Conservation (phyloP, 2,888 invertebrate genomes). For the Galeruca laticollis region DNA sequence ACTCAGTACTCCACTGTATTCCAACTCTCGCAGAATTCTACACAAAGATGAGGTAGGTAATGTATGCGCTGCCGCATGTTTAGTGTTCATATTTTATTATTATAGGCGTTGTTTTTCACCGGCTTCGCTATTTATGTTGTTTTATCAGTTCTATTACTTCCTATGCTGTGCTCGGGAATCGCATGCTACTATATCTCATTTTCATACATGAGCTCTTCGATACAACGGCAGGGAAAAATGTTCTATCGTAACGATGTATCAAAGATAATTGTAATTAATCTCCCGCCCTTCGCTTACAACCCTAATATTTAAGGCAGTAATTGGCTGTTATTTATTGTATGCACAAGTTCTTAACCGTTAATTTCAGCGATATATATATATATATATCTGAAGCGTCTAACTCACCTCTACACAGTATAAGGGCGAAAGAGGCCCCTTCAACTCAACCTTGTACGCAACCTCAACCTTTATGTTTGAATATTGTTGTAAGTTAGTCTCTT, state of each 20-base stretch:
- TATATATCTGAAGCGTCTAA: too few relatives aligned
- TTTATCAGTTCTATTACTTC: conserved; percentile 57
- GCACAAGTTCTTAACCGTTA: too few relatives aligned
- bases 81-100: conserved; percentile 58
- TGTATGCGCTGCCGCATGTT: conserved; percentile 57
- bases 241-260: neutral
- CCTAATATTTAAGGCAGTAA: neutral
- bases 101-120: conserved; percentile 54
- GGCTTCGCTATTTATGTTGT: conserved; percentile 52
- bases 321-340: neutral
- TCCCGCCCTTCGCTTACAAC: neutral
- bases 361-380: too few relatives aligned
- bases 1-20: neutral
- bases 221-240: neutral
- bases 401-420: too few relatives aligned
- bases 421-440: too few relatives aligned
- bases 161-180: conserved; percentile 46
- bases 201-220: conserved; percentile 38
- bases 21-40: conserved; percentile 15
- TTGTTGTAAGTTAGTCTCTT: too few relatives aligned
- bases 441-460: too few relatives aligned
- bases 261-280: neutral
- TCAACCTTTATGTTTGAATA: too few relatives aligned
- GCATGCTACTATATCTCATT: conserved; percentile 44
- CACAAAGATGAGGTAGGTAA: conserved; percentile 40